A percentile compares a stretch with the other conserved stretches of the same genome.
Conservation (phyloP, 2,113 vertebrate genomes). For the Monopterus albus region DNA sequence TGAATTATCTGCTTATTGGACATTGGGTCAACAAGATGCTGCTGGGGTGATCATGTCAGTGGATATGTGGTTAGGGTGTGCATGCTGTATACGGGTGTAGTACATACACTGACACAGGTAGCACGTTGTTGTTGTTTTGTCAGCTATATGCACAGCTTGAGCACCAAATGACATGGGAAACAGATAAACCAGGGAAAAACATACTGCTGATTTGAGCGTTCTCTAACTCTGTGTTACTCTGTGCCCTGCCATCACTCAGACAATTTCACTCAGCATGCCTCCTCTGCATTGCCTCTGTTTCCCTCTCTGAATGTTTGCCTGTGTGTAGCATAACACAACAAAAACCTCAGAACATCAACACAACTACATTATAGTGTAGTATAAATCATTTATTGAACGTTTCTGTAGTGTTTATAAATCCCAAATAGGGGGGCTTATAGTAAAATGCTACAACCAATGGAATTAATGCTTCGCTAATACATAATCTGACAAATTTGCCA, state of each 20-base stretch:
- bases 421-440: too few relatives aligned
- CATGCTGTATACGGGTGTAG: background rate
- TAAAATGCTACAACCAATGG: too few relatives aligned
- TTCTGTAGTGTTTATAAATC: too few relatives aligned
- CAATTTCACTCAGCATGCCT: slow-evolving; percentile 3
- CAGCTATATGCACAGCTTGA: background rate
- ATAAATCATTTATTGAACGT: too few relatives aligned
- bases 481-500: too few relatives aligned
- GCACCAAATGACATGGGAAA: slow-evolving; percentile 6
- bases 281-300: slow-evolving; percentile 2
- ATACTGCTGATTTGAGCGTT: slow-evolving; percentile 29
- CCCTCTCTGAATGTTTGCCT: slow-evolving; percentile 14
- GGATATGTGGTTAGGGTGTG: background rate
- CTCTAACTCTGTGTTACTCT: slow-evolving; percentile 17
- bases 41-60: slow-evolving; percentile 1
- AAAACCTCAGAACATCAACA: too few relatives aligned
- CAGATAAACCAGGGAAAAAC: slow-evolving; percentile 18
- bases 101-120: background rate
- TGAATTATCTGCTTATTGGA: too few relatives aligned
- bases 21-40: too few relatives aligned
- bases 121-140: slow-evolving; percentile 16
- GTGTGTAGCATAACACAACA: background rate
- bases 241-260: slow-evolving; percentile 35
- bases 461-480: too few relatives aligned
- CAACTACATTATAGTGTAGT: too few relatives aligned